phyloP scores from a whole-genome alignment of 2,888 invertebrate species.

The Trichopoda pennipes region DNA sequence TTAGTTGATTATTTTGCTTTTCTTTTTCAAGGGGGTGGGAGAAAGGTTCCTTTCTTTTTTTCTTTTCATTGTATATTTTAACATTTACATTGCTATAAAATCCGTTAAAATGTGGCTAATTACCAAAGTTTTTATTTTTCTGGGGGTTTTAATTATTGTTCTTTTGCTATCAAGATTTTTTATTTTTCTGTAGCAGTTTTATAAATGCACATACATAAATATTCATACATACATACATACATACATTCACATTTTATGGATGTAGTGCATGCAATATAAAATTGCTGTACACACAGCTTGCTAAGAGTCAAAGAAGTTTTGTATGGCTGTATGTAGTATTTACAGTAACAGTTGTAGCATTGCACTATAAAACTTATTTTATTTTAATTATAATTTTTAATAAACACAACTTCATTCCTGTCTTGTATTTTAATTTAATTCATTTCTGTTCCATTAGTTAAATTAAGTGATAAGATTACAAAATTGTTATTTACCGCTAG shows the following conservation, averaged over 20 bases:
- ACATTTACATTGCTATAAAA: slow-evolving; percentile 72
- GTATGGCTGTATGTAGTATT: neutral
- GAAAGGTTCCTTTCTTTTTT: slow-evolving; percentile 31
- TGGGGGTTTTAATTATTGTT: slow-evolving; percentile 49
- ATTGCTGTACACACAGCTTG: slow-evolving; percentile 14
- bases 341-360: neutral
- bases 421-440: slow-evolving; percentile 60
- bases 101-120: slow-evolving; percentile 78
- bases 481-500: slow-evolving; percentile 60
- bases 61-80: slow-evolving; percentile 19
- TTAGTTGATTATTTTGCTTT: neutral
- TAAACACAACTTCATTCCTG: slow-evolving; percentile 55
- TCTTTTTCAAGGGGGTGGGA: neutral
- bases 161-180: slow-evolving; percentile 61
- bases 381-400: slow-evolving; percentile 58
- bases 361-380: slow-evolving; percentile 47
- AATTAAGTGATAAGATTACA: slow-evolving; percentile 58
- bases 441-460: slow-evolving; percentile 53
- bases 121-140: slow-evolving; percentile 77
- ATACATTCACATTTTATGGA: neutral
- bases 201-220: neutral
- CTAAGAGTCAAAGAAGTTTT: slow-evolving; percentile 26
- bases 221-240: no score
- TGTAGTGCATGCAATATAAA: slow-evolving; percentile 47
- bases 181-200: slow-evolving; percentile 12